phyloP scores from a whole-genome alignment of 1,140 invertebrate genomes.

The Aphelinus certus region DNA sequence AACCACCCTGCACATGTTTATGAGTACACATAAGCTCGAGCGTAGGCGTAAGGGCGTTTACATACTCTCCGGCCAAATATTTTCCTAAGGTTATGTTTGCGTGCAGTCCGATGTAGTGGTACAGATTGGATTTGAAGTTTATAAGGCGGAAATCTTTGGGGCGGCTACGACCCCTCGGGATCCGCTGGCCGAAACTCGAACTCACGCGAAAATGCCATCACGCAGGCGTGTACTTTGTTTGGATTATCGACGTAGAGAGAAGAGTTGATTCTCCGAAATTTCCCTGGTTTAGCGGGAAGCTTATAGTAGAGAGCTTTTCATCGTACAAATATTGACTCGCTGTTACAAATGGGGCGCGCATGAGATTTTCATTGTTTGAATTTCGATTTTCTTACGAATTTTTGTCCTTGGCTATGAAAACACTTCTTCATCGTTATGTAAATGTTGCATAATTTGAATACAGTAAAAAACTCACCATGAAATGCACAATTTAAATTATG shows the following conservation, averaged over 20 bases:
- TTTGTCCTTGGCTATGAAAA: no score
- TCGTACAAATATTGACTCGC: no score
- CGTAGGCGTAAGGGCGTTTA: background rate
- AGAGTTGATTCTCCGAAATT: background rate
- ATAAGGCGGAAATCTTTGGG: conserved; percentile 63
- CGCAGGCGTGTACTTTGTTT: conserved; percentile 6
- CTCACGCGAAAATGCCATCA: conserved; percentile 20
- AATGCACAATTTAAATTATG: no score
- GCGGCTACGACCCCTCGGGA: conserved; percentile 31
- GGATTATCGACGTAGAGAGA: conserved; percentile 4
- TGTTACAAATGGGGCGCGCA: no score
- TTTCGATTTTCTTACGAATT: no score
- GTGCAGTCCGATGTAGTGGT: conserved; percentile 56
- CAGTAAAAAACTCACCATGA: no score
- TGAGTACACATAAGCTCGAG: conserved; percentile 2
- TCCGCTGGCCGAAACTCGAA: conserved; percentile 3
- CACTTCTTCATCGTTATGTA: no score
- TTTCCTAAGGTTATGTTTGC: conserved; percentile 60
- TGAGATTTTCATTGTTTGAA: no score
- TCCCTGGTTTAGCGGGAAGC: background rate
- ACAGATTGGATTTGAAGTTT: conserved; percentile 66
- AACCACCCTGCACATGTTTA: conserved; percentile 4
- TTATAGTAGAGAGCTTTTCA: background rate
- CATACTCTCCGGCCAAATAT: conserved; percentile 51
- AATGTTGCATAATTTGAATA: no score